Conservation (phyloP, 2,888 invertebrate genomes). For the Glyphotaelius pellucidus region DNA sequence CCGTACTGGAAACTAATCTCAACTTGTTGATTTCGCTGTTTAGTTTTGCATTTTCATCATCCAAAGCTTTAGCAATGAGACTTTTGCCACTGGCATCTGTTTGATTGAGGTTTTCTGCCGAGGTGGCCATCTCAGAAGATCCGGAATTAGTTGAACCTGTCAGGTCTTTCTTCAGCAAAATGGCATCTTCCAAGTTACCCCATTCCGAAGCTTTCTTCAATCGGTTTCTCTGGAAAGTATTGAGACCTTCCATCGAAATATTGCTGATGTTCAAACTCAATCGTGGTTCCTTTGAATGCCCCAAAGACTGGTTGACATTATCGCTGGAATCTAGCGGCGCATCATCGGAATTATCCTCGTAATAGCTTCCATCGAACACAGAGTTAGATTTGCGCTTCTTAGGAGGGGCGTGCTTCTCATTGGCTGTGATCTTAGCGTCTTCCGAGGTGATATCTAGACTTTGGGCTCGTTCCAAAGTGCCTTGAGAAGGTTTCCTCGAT, state of each 20-base stretch:
- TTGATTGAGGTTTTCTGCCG: constrained; percentile 60
- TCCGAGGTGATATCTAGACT: constrained; percentile 85
- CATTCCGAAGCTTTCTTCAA: constrained; percentile 87
- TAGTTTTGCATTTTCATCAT: constrained; percentile 68
- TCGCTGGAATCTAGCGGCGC: constrained; percentile 73
- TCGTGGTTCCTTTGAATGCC: constrained; percentile 77
- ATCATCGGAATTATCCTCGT: constrained; percentile 73
- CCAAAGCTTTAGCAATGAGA: constrained; percentile 62
- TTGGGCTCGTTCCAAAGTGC: constrained; percentile 86
- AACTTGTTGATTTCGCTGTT: constrained; percentile 64
- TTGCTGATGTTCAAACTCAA: constrained; percentile 77
- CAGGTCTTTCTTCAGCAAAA: constrained; percentile 75
- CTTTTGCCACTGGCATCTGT: constrained; percentile 62
- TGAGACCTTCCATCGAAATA: constrained; percentile 81
- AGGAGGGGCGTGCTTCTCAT: constrained; percentile 74
- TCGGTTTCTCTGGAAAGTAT: constrained; percentile 82
- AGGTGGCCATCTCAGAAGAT: constrained; percentile 72
- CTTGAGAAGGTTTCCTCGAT: constrained; percentile 73
- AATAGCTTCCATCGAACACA: constrained; percentile 75
- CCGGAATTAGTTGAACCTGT: constrained; percentile 74
- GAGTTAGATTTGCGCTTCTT: constrained; percentile 84
- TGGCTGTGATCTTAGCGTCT: constrained; percentile 72
- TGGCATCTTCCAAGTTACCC: constrained; percentile 87
- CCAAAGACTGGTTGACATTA: constrained; percentile 72
- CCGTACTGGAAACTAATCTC: constrained; percentile 50